Percentiles rank a stretch among this genome's conserved stretches.
Evolutionary conservation across 2,888 invertebrate genomes (phyloP).

Genomic region (Eupeodes latifasciatus): DNA sequence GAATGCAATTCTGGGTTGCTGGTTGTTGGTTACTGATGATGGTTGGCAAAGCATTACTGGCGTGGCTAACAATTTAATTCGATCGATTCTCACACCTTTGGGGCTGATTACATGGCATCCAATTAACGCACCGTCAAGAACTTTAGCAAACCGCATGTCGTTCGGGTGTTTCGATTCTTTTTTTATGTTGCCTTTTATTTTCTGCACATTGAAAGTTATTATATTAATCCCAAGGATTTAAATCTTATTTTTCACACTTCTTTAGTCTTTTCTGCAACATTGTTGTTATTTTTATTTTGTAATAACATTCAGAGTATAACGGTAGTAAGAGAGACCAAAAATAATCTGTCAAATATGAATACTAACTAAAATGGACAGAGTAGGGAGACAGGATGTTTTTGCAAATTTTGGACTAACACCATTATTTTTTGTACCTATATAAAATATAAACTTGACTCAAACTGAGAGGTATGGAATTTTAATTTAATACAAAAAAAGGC

Average conservation of each 20-base stretch:
- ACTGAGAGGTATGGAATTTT: not conserved
- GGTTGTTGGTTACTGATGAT: not conserved
- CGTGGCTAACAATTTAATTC: constrained; percentile 67
- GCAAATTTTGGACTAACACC: not conserved
- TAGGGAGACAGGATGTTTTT: not conserved
- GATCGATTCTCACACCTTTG: constrained; percentile 74
- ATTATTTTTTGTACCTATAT: not conserved
- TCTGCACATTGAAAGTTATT: not conserved
- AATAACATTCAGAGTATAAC: not conserved
- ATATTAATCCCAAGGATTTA: constrained; percentile 10
- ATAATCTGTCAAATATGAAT: not conserved
- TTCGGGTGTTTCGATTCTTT: not conserved
- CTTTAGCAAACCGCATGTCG: constrained; percentile 32
- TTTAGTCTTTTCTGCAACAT: not conserved
- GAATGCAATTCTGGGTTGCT: constrained; percentile 9
- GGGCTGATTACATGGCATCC: constrained; percentile 66
- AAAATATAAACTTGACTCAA: not conserved
- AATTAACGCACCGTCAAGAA: constrained; percentile 61
- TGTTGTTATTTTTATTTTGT: constrained; percentile 12
- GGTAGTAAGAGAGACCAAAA: not conserved
- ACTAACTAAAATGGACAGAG: constrained; percentile 17
- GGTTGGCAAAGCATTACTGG: constrained; percentile 24
- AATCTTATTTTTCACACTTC: constrained; percentile 21
- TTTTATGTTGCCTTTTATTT: not conserved
- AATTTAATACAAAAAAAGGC: not conserved